These are phyloP conservation scores for Leptatherina wallacei DNA, from an alignment of 2,797 vertebrate genomes.

Conservation along the genomic window DNA sequence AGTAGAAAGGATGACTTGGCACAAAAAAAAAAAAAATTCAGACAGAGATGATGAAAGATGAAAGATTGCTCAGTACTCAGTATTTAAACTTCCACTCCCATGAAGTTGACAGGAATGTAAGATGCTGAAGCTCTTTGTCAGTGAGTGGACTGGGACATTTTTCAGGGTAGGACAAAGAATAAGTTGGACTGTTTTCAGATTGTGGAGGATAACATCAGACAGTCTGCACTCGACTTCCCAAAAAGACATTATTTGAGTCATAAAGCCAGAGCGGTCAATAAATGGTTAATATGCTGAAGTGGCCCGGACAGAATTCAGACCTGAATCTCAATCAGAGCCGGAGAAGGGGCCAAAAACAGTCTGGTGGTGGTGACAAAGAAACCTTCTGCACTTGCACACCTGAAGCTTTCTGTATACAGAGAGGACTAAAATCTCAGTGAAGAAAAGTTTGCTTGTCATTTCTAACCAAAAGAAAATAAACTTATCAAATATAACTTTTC, in stretches of 20 bases:
- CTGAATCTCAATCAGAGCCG: not conserved
- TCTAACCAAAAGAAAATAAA: no score
- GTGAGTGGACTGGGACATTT: no score
- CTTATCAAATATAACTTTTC: no score
- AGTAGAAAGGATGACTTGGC: not conserved
- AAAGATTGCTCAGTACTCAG: not conserved
- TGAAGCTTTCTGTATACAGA: not conserved
- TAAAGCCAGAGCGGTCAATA: not conserved
- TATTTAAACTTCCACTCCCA: not conserved
- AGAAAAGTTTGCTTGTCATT: no score
- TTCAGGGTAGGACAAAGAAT: not conserved
- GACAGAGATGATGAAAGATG: slow-evolving; percentile 15
- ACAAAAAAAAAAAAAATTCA: not conserved
- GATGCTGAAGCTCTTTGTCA: not conserved
- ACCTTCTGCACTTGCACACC: not conserved
- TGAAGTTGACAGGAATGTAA: not conserved
- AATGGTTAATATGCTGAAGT: not conserved
- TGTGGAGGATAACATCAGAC: not conserved
- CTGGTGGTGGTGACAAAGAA: not conserved
- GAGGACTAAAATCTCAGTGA: not conserved
- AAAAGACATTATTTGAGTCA: not conserved
- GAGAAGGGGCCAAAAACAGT: not conserved
- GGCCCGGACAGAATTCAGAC: not conserved
- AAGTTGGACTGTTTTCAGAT: not conserved
- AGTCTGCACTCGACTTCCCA: not conserved